Conservation (phyloP, 2,888 invertebrate genomes). For the Mythimna impura region DNA sequence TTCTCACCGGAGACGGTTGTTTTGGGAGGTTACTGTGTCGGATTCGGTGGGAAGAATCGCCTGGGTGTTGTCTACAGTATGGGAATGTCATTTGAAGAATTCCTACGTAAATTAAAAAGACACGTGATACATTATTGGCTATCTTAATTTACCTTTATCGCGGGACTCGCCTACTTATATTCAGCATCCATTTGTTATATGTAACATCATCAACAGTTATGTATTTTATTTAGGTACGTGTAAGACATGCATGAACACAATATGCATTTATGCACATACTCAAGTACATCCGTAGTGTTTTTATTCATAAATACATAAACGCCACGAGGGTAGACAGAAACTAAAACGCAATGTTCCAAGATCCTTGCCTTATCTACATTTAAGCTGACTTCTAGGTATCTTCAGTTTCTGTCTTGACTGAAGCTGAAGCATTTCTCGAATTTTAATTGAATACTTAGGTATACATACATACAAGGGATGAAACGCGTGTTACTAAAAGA, state of each 20-base stretch:
- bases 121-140: too few relatives aligned
- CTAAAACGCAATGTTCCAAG: background rate
- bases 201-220: background rate
- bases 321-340: background rate
- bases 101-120: too few relatives aligned
- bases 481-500: too few relatives aligned
- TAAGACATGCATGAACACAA: background rate
- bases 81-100: too few relatives aligned
- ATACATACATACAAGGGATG: too few relatives aligned
- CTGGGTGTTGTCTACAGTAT: too few relatives aligned
- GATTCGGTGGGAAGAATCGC: too few relatives aligned
- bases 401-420: background rate
- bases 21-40: too few relatives aligned
- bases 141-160: background rate
- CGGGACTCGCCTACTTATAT: background rate
- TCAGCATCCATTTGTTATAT: background rate
- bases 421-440: too few relatives aligned
- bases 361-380: background rate
- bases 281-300: constrained; percentile 1
- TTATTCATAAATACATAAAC: background rate
- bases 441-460: too few relatives aligned
- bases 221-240: background rate
- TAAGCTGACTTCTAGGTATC: background rate
- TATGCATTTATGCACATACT: constrained; percentile 5
- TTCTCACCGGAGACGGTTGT: too few relatives aligned